A percentile compares a stretch with the other conserved stretches of the same genome.
Evolutionary conservation across 2,113 vertebrate genomes (phyloP).

Genomic region (Hyaena hyaena): DNA sequence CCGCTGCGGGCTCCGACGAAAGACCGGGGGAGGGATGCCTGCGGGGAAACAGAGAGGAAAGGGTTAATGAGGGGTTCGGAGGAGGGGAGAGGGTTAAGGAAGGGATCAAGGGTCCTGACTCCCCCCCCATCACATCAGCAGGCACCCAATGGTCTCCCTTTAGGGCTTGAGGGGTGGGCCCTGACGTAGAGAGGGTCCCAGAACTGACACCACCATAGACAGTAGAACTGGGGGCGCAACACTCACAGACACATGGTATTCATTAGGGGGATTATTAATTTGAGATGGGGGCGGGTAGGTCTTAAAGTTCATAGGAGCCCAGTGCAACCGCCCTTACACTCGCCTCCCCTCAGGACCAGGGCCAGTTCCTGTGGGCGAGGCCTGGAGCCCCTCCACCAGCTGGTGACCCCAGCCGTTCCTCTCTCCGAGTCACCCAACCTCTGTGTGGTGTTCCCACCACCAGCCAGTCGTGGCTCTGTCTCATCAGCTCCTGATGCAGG

Average conservation of each 20-base stretch:
- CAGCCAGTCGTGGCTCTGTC: not conserved
- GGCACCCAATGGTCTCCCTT: not conserved
- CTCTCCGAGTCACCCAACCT: not conserved
- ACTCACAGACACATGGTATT: not conserved
- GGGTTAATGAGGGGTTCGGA: not conserved
- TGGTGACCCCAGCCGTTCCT: not conserved
- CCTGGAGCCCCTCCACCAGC: not conserved
- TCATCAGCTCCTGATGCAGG: slow-evolving; percentile 71
- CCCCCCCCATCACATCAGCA: not conserved
- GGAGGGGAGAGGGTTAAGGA: slow-evolving; percentile 52
- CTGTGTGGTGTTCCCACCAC: not conserved
- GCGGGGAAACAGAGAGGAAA: slow-evolving; percentile 57
- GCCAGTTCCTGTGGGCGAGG: not conserved
- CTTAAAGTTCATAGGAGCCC: not conserved
- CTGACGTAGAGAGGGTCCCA: not conserved
- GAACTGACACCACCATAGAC: not conserved
- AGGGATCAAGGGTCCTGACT: not conserved
- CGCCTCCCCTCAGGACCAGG: slow-evolving; percentile 7
- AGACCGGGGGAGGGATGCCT: slow-evolving; percentile 70
- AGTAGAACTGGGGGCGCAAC: not conserved
- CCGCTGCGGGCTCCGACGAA: slow-evolving; percentile 30
- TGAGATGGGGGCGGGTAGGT: not conserved
- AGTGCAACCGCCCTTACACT: not conserved
- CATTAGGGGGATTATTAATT: not conserved
- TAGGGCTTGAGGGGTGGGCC: not conserved